Evolutionary conservation across 2,113 vertebrate genomes (phyloP).

Genomic region (Struthio camelus): DNA sequence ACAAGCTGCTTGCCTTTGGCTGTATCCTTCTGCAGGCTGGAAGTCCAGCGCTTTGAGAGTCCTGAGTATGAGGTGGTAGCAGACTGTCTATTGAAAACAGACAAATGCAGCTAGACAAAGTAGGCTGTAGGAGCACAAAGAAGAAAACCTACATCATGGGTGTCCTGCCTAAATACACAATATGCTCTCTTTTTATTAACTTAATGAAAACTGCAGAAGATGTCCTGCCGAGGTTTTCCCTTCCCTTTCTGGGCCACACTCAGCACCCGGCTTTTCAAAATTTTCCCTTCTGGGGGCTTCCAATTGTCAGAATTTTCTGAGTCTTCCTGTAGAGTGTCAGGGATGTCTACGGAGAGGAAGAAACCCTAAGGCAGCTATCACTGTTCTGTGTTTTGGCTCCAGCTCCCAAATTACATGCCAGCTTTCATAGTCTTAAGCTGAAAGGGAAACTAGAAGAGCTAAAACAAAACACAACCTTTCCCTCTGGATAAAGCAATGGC

Average conservation of each 20-base stretch:
- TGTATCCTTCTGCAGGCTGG: not conserved
- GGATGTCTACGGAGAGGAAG: slow-evolving; percentile 40
- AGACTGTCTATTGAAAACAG: not conserved
- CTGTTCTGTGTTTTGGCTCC: slow-evolving; percentile 42
- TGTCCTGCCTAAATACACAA: slow-evolving; percentile 13
- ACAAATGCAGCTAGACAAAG: not conserved
- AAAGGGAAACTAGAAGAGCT: slow-evolving; percentile 36
- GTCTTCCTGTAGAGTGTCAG: not conserved
- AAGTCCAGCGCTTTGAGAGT: not conserved
- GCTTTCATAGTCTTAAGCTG: slow-evolving; percentile 20
- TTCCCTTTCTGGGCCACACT: slow-evolving; percentile 50
- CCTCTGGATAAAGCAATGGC: not conserved
- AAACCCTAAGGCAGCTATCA: slow-evolving; percentile 36
- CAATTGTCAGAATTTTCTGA: slow-evolving; percentile 26
- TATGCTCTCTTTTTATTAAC: not conserved
- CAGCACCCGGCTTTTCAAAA: slow-evolving; percentile 27
- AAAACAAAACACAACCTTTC: slow-evolving; percentile 19
- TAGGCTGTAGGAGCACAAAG: not conserved
- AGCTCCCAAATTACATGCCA: slow-evolving; percentile 19
- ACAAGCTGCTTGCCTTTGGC: not conserved
- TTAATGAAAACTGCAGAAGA: slow-evolving; percentile 30
- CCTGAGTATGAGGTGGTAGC: not conserved
- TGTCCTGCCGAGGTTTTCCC: slow-evolving; percentile 22
- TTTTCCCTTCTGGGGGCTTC: not conserved
- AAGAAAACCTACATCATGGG: not conserved